These are phyloP conservation scores for Callitettix versicolor DNA, from an alignment of 1,140 invertebrate genomes.

Conservation along the genomic window DNA sequence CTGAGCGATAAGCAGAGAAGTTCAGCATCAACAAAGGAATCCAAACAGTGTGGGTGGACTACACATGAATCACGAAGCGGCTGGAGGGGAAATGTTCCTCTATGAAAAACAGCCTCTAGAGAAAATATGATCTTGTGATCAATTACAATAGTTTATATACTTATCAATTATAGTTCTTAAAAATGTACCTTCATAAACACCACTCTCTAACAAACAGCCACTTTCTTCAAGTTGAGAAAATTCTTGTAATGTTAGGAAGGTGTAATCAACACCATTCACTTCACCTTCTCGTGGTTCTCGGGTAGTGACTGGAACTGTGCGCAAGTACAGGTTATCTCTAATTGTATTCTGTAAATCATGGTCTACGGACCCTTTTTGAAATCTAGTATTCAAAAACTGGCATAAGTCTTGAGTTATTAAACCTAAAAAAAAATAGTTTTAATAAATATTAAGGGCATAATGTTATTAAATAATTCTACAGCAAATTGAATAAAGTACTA, in stretches of 20 bases:
- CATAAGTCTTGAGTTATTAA: conserved; percentile 43
- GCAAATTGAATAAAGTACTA: too few relatives aligned
- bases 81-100: too few relatives aligned
- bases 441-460: too few relatives aligned
- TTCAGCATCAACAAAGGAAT: too few relatives aligned
- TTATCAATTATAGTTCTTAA: too few relatives aligned
- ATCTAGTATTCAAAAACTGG: conserved; percentile 47
- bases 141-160: too few relatives aligned
- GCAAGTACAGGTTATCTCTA: conserved; percentile 54
- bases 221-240: conserved; percentile 47
- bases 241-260: conserved; percentile 47
- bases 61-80: too few relatives aligned
- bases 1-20: too few relatives aligned
- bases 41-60: too few relatives aligned
- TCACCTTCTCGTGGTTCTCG: conserved; percentile 46
- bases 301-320: conserved; percentile 59
- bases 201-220: conserved; percentile 54
- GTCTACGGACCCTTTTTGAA: conserved; percentile 52
- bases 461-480: too few relatives aligned
- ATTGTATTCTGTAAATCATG: conserved; percentile 58
- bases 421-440: conserved; percentile 31
- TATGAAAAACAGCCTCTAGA: too few relatives aligned
- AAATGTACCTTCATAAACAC: conserved; percentile 47
- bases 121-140: too few relatives aligned
- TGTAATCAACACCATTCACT: conserved; percentile 55